phyloP scores from a whole-genome alignment of 1,140 invertebrate genomes.

The Solenopsis invicta region DNA sequence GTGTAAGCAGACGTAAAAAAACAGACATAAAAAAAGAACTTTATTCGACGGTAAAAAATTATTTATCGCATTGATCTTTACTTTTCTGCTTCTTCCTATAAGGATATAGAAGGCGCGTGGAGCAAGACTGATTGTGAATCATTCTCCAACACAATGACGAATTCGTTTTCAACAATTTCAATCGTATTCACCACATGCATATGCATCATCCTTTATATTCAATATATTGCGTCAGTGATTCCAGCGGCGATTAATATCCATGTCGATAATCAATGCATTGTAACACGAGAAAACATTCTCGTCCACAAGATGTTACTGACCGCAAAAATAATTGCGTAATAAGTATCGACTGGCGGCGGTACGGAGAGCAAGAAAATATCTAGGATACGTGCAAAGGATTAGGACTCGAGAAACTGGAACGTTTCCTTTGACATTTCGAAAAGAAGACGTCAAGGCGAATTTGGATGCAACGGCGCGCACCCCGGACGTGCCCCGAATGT shows the following conservation, averaged over 20 bases:
- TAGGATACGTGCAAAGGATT: not conserved
- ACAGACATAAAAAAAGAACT: not conserved
- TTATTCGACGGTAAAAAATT: not conserved
- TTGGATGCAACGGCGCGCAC: not conserved
- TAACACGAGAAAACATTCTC: not conserved
- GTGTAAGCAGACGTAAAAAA: no score
- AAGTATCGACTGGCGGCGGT: not conserved
- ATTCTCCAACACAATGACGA: not conserved
- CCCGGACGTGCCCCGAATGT: not conserved
- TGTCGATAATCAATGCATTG: not conserved
- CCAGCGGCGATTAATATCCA: slow-evolving; percentile 2
- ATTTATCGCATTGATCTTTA: not conserved
- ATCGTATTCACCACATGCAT: not conserved
- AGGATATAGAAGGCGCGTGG: not conserved
- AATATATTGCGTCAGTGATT: slow-evolving; percentile 17
- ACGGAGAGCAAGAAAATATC: not conserved
- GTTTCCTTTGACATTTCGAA: not conserved
- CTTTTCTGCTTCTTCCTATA: not conserved
- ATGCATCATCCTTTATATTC: not conserved
- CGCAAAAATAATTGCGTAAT: slow-evolving; percentile 37
- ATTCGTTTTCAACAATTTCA: not conserved
- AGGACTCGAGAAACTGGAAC: not conserved
- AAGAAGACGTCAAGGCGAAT: not conserved
- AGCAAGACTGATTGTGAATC: not conserved
- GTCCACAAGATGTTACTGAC: slow-evolving; percentile 13